Evolutionary conservation across 1,140 invertebrate species (phyloP).

Genomic region (Drosophila tani): DNA sequence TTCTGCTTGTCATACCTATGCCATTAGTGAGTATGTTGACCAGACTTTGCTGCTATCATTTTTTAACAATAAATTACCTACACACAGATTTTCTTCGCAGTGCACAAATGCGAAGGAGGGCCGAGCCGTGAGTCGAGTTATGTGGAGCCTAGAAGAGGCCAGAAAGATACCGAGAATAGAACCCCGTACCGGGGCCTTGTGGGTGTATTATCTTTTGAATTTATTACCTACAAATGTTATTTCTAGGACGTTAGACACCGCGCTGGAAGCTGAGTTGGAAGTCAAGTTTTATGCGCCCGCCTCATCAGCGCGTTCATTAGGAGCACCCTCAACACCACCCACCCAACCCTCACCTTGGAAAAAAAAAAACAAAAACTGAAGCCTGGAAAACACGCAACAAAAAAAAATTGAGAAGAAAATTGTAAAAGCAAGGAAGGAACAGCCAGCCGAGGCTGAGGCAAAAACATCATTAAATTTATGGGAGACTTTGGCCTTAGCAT

Average conservation of each 20-base stretch:
- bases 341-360: background rate
- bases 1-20: too few relatives aligned
- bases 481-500: constrained; percentile 55
- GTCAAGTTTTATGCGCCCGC: constrained; percentile 50
- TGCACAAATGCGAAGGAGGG: constrained; percentile 6
- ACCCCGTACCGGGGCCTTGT: constrained; percentile 41
- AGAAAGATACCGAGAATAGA: constrained; percentile 35
- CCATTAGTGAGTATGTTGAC: too few relatives aligned
- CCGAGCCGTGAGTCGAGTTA: constrained; percentile 57
- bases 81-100: background rate
- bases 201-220: constrained; percentile 82
- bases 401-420: background rate
- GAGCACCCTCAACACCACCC: constrained; percentile 10
- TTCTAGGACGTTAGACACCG: constrained; percentile 79
- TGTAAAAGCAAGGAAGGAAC: constrained; percentile 21
- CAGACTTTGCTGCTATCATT: background rate
- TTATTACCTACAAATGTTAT: constrained; percentile 82
- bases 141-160: constrained; percentile 38
- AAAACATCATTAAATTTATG: constrained; percentile 82
- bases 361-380: constrained; percentile 30
- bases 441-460: constrained; percentile 15
- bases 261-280: constrained; percentile 18
- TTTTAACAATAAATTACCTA: too few relatives aligned
- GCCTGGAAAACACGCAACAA: constrained; percentile 36
- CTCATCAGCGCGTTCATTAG: constrained; percentile 81